A percentile compares a stretch with the other conserved stretches of the same genome.
These are phyloP conservation scores for Egretta garzetta DNA, from an alignment of 2,113 vertebrate species.

Conservation along the genomic window DNA sequence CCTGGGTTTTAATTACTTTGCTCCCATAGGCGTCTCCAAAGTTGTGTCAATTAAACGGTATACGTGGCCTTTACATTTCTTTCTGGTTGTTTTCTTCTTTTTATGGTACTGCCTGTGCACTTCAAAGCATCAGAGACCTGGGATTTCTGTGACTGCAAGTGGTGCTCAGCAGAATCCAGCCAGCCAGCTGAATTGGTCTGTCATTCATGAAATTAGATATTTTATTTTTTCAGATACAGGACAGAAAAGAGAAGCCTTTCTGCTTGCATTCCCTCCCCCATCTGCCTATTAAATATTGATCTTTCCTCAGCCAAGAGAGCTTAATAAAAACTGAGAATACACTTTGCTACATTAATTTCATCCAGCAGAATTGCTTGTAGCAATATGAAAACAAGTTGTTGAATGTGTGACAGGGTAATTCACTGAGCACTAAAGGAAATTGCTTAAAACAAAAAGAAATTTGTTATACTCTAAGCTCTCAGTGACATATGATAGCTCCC, in stretches of 20 bases:
- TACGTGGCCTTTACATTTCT: neutral
- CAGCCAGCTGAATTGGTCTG: neutral
- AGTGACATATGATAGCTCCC: neutral
- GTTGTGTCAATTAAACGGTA: neutral
- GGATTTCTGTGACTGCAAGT: neutral
- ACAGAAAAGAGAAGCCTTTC: constrained; percentile 27
- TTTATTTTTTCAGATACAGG: neutral
- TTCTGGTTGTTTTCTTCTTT: neutral
- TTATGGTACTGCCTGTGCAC: neutral
- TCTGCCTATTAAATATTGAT: neutral
- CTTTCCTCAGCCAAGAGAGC: neutral
- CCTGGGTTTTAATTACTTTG: constrained; percentile 43
- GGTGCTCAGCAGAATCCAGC: neutral
- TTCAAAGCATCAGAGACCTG: neutral
- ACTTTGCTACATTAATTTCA: neutral
- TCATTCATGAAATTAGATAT: neutral
- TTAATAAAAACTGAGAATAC: constrained; percentile 7
- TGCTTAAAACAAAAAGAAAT: constrained; percentile 38
- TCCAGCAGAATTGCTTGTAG: neutral
- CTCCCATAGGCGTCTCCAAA: constrained; percentile 1
- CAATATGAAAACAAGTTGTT: constrained; percentile 15
- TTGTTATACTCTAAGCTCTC: constrained; percentile 2
- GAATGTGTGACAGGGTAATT: constrained; percentile 38
- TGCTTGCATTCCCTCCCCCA: neutral
- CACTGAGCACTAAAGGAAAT: constrained; percentile 10